Conservation (phyloP, 2,888 invertebrate genomes). For the Brenthis hecate region DNA sequence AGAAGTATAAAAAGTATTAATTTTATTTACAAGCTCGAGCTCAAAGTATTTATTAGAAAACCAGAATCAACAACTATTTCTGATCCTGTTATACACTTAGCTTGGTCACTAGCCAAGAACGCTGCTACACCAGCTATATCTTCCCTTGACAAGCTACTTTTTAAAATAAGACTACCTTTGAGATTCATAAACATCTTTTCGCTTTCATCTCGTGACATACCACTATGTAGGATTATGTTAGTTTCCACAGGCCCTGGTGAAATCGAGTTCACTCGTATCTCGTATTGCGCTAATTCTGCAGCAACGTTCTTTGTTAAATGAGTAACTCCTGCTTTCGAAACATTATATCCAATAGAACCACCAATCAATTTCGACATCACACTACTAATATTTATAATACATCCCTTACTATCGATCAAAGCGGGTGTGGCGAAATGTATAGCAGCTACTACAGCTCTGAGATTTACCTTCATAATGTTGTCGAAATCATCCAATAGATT, state of each 20-base stretch:
- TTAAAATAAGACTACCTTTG: slow-evolving; percentile 37
- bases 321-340: slow-evolving; percentile 88
- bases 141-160: slow-evolving; percentile 42
- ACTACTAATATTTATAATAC: slow-evolving; percentile 55
- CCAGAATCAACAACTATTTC: slow-evolving; percentile 32
- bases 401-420: slow-evolving; percentile 50
- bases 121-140: slow-evolving; percentile 51
- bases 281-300: slow-evolving; percentile 81
- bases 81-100: slow-evolving; percentile 53
- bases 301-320: slow-evolving; percentile 89
- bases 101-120: slow-evolving; percentile 55
- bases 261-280: slow-evolving; percentile 86
- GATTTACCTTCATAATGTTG: slow-evolving; percentile 47
- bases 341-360: slow-evolving; percentile 71
- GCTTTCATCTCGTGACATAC: slow-evolving; percentile 37
- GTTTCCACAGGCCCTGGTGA: slow-evolving; percentile 86
- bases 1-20: too few relatives aligned
- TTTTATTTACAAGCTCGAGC: too few relatives aligned
- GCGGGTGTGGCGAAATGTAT: slow-evolving; percentile 45
- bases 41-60: not conserved
- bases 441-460: slow-evolving; percentile 50
- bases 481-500: slow-evolving; percentile 48
- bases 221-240: slow-evolving; percentile 43
- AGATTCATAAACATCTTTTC: slow-evolving; percentile 35
- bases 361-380: slow-evolving; percentile 30